Evolutionary conservation across 2,888 invertebrate species (phyloP).

Genomic region (Uropetala carovei): DNA sequence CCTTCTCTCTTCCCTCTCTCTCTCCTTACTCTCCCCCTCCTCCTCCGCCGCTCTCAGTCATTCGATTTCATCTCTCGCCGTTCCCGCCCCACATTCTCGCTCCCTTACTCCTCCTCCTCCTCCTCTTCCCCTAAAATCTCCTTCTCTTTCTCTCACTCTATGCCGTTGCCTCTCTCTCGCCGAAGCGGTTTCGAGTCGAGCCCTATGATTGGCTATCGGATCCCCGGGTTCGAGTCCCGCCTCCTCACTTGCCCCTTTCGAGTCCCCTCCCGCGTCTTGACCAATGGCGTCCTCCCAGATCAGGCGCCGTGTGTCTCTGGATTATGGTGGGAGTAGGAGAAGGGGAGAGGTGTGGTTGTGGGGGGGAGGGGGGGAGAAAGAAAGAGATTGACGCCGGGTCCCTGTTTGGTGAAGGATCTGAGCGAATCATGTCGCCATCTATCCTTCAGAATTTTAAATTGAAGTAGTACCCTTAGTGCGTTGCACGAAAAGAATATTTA

Average conservation of each 20-base stretch:
- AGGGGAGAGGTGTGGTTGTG: too few relatives aligned
- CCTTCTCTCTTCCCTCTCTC: neutral
- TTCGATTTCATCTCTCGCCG: neutral
- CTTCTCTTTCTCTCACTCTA: neutral
- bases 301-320: neutral
- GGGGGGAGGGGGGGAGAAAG: too few relatives aligned
- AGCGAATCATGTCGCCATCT: too few relatives aligned
- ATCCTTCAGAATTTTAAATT: too few relatives aligned
- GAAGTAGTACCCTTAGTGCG: too few relatives aligned
- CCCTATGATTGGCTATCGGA: constrained; percentile 40
- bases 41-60: neutral
- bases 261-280: constrained; percentile 6
- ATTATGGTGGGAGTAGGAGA: neutral
- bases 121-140: neutral
- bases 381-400: neutral
- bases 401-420: neutral
- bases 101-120: neutral
- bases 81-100: neutral
- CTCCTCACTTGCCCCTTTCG: constrained; percentile 40
- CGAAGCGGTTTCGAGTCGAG: neutral
- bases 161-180: neutral
- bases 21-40: neutral
- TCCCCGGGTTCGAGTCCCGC: constrained; percentile 55
- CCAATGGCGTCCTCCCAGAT: constrained; percentile 44
- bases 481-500: too few relatives aligned